Evolutionary conservation across 23 tunicate species (phyloP).

Genomic region (Oikopleura dioica): DNA sequence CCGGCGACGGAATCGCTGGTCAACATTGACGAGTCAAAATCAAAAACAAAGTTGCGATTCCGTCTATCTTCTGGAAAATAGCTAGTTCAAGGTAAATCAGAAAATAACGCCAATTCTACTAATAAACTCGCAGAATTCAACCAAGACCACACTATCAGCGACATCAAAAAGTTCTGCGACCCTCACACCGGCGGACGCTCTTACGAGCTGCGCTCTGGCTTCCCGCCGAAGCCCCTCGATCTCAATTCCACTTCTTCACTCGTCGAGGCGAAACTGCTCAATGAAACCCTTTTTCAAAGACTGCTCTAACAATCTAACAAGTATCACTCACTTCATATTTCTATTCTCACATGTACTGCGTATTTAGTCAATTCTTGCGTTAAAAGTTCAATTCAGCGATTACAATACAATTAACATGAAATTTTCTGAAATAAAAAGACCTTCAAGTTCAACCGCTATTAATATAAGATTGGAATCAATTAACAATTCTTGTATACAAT

Average conservation of each 20-base stretch:
- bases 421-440: too few species aligned
- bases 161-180: not conserved
- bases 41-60: not conserved
- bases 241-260: not conserved
- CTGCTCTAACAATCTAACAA: not conserved
- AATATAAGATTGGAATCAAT: too few species aligned
- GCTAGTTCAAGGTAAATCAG: not conserved
- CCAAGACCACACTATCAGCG: not conserved
- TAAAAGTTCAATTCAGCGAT: too few species aligned
- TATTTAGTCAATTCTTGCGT: too few species aligned
- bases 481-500: too few species aligned
- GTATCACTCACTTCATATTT: too few species aligned
- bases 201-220: not conserved
- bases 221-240: not conserved
- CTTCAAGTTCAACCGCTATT: too few species aligned
- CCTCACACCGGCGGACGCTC: not conserved
- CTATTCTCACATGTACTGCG: too few species aligned
- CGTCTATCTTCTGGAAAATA: not conserved
- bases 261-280: not conserved
- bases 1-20: not conserved
- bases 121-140: not conserved
- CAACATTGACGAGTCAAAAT: not conserved
- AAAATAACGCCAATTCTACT: not conserved
- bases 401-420: too few species aligned
- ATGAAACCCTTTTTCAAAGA: not conserved